These are phyloP conservation scores for Tragelaphus strepsiceros DNA, from an alignment of 2,113 vertebrate species.

Conservation along the genomic window DNA sequence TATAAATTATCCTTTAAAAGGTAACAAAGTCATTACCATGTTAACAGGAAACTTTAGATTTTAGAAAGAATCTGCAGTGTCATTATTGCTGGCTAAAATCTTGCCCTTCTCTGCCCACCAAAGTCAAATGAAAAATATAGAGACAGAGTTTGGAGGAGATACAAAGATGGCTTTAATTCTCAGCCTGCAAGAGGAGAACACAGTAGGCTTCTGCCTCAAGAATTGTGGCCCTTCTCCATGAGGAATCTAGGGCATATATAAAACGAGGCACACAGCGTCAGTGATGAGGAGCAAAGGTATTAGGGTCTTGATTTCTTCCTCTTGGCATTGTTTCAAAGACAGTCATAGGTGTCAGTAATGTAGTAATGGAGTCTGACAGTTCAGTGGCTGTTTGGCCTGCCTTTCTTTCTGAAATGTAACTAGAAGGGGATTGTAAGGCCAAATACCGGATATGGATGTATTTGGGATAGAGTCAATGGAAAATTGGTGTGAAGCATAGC, in stretches of 20 bases:
- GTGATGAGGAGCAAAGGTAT: neutral
- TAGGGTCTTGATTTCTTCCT: neutral
- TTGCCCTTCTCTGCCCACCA: neutral
- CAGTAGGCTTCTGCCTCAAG: neutral
- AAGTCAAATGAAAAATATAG: neutral
- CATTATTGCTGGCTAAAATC: neutral
- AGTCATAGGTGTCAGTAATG: neutral
- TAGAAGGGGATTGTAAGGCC: neutral
- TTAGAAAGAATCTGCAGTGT: neutral
- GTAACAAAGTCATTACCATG: neutral
- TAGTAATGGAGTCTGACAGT: neutral
- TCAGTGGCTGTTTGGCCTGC: fast-evolving
- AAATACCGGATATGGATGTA: neutral
- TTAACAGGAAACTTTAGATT: neutral
- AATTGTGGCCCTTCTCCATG: neutral
- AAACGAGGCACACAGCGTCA: neutral
- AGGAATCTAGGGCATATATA: neutral
- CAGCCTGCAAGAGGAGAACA: neutral
- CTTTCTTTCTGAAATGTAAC: neutral
- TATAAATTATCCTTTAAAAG: neutral
- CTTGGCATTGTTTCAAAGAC: neutral
- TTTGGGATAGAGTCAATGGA: neutral
- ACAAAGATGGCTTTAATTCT: neutral
- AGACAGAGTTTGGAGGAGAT: neutral
- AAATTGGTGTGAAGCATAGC: neutral